A percentile compares a stretch with the other conserved stretches of the same genome.
Evolutionary conservation across 2,113 vertebrate species (phyloP).

Genomic region (Neolamprologus cancellatus): DNA sequence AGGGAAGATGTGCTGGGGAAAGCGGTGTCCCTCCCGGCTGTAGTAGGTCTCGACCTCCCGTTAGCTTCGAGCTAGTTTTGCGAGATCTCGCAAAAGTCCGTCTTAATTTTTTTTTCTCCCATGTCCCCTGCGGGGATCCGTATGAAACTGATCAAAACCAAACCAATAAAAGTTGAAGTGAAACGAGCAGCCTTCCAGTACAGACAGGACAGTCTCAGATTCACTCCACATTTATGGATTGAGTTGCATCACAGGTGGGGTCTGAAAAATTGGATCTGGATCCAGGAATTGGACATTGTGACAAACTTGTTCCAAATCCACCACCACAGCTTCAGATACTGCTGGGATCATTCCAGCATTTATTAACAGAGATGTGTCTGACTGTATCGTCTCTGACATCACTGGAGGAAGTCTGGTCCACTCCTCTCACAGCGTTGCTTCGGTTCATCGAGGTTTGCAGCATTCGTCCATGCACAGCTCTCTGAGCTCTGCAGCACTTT

Average conservation of each 20-base stretch:
- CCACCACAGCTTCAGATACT: not conserved
- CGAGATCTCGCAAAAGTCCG: too few species aligned
- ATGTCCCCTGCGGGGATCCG: too few species aligned
- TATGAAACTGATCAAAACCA: not conserved
- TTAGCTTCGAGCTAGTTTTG: too few species aligned
- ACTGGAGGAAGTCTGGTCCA: not conserved
- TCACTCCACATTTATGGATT: not conserved
- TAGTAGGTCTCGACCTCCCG: too few species aligned
- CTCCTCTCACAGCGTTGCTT: not conserved
- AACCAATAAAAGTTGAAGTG: not conserved
- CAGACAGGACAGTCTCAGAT: fast-evolving
- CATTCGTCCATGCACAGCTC: not conserved
- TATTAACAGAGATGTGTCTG: not conserved
- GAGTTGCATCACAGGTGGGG: not conserved
- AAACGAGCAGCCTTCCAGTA: not conserved
- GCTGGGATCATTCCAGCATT: fast-evolving
- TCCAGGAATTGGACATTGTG: not conserved
- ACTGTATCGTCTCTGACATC: fast-evolving
- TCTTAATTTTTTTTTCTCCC: too few species aligned
- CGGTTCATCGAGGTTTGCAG: not conserved
- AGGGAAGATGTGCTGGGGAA: too few species aligned
- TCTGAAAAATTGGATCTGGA: not conserved
- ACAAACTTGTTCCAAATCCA: not conserved
- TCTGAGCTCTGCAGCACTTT: not conserved
- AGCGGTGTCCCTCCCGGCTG: too few species aligned